These are phyloP conservation scores for Agelaius tricolor DNA, from an alignment of 2,113 vertebrate species.

Conservation along the genomic window DNA sequence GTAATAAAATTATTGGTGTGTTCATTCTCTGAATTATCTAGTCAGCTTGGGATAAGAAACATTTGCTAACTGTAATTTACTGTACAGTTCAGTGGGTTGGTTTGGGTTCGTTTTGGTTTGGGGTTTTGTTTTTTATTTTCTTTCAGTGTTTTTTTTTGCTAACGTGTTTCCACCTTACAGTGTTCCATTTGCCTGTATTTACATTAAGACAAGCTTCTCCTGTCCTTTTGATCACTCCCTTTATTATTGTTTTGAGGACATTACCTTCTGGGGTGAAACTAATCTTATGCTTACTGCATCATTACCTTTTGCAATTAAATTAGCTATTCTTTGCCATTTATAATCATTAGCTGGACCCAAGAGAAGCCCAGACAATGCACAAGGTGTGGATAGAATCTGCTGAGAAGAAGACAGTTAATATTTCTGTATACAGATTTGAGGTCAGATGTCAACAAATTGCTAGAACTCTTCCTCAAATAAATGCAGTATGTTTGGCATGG, in stretches of 20 bases:
- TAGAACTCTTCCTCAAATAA: background rate
- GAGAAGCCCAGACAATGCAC: background rate
- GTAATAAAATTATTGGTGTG: background rate
- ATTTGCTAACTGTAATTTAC: slow-evolving; percentile 1
- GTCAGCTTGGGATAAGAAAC: background rate
- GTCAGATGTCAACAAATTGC: background rate
- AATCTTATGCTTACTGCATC: slow-evolving; percentile 66
- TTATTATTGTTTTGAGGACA: slow-evolving; percentile 52
- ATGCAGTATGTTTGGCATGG: background rate
- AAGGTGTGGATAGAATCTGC: background rate
- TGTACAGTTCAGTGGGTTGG: background rate
- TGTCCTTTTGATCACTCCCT: background rate
- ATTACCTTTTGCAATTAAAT: slow-evolving; percentile 73
- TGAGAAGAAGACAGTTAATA: background rate
- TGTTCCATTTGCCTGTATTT: slow-evolving; percentile 6
- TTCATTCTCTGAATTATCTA: background rate
- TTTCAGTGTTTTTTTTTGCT: slow-evolving; percentile 6
- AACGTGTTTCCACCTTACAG: background rate
- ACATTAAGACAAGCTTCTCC: background rate
- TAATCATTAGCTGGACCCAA: slow-evolving; percentile 61
- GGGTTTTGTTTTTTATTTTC: background rate
- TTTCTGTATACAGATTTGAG: background rate
- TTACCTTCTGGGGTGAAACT: slow-evolving; percentile 62
- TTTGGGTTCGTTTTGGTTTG: background rate
- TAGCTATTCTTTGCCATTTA: slow-evolving; percentile 58